Base-by-base conservation (phyloP, 2,888 invertebrate species). In the Argynnis bischoffii region DNA sequence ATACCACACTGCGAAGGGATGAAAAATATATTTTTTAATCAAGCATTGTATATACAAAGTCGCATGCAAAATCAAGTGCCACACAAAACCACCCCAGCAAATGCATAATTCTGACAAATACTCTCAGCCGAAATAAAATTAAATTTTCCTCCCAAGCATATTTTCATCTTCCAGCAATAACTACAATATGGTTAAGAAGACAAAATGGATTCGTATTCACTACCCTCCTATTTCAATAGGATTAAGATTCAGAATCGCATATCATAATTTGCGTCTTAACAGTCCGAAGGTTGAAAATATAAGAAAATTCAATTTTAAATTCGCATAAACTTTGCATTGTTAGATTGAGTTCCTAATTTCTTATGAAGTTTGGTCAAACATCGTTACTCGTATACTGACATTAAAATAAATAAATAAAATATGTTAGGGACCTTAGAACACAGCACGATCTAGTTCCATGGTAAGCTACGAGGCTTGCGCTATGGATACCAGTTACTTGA, bases 241-340 rank as follows among this genome's bases (percentile, higher is more conserved):
- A 0, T 21, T 64, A 64, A 16, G 21, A 26, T 51, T 64, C 56
- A 57, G 26, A 64, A 21, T 56, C 1, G 1, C 18, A 15, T 47
- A 57, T 21, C 16, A 26, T 21, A 13, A 18, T 57, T 21, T 21
- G 5, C 6, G 46, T 51, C 51, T 57, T 64, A 65, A 64, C 65
- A 63, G 55, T 59, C 59, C 60, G 26, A 60, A 70, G 63, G 73
- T 73, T 70, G 69, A 76, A 80, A 79, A 80, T 78, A 79, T 63
- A 55, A 48, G 63, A 59, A 69, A 84, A 86, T 86, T 84, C 83
- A 84, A 85, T 86, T 85, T 82, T 75, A 80, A 79, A 81, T 81
- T 78, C 79, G 76, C 77, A 76, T 79, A 79, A 85, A 83, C 79
- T 81, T 83, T 82, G 64, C 67, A 69, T 71, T 69, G 69, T 71